phyloP scores from a whole-genome alignment of 2,797 vertebrate species.

The Anabacerthia variegaticeps region DNA sequence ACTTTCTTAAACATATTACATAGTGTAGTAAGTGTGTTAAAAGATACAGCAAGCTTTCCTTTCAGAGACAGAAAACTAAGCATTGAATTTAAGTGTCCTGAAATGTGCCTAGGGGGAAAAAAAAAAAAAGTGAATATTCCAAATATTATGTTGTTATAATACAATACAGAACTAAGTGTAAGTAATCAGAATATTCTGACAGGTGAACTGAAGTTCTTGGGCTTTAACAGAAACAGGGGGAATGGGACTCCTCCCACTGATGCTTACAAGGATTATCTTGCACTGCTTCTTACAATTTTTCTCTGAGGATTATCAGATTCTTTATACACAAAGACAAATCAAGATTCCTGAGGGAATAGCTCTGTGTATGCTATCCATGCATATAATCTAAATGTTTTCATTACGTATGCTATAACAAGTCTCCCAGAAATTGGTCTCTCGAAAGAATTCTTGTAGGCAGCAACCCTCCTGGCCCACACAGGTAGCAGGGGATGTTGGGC shows the following conservation, averaged over 20 bases:
- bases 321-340: not conserved
- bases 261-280: not conserved
- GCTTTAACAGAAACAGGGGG: not conserved
- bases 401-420: not conserved
- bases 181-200: not conserved
- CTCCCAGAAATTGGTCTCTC: not conserved
- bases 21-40: not conserved
- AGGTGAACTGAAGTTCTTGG: not conserved
- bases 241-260: not conserved
- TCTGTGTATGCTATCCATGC: not conserved
- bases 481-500: accelerated
- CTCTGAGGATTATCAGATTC: not conserved
- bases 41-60: not conserved
- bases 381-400: not conserved
- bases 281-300: not conserved
- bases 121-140: not conserved
- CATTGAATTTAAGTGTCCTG: not conserved
- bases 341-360: not conserved
- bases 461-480: accelerated
- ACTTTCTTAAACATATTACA: not conserved
- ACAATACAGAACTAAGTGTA: not conserved
- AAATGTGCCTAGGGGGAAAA: not conserved
- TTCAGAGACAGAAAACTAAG: not conserved
- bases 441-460: not conserved
- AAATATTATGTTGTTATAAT: not conserved